A percentile compares a stretch with the other conserved stretches of the same genome.
Evolutionary conservation across 2,113 vertebrate species (phyloP).

Genomic region (Microtus oregoni): DNA sequence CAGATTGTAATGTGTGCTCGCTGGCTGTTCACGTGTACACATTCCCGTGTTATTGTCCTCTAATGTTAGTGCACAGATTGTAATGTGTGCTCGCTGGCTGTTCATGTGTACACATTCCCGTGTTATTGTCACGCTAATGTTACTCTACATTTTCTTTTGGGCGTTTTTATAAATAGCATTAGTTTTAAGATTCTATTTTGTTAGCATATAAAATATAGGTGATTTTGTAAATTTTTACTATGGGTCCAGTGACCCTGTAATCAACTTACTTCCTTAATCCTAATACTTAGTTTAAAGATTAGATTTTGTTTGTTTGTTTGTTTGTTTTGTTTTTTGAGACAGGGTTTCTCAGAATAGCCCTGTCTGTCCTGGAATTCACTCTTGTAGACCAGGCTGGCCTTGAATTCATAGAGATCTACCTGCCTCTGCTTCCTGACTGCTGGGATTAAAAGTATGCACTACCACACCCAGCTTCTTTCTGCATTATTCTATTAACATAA

Average conservation of each 20-base stretch:
- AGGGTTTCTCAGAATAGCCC: too few relatives aligned
- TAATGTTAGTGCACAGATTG: background rate
- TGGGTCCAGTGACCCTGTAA: background rate
- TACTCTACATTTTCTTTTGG: background rate
- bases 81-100: background rate
- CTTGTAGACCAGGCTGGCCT: background rate
- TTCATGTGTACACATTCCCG: background rate
- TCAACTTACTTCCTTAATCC: background rate
- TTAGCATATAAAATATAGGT: conserved; percentile 8
- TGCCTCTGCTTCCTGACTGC: background rate
- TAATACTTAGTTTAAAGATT: background rate
- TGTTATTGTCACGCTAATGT: background rate
- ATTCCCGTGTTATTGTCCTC: background rate
- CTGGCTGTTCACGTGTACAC: background rate
- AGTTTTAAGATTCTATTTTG: background rate
- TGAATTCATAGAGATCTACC: background rate
- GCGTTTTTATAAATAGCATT: background rate
- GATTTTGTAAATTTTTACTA: background rate
- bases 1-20: background rate
- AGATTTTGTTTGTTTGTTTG: background rate
- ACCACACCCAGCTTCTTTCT: background rate
- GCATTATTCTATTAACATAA: background rate
- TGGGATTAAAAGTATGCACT: background rate
- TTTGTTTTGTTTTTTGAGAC: too few relatives aligned
- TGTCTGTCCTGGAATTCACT: background rate